Conservation (phyloP, 1,140 invertebrate species). For the Atta colombica region DNA sequence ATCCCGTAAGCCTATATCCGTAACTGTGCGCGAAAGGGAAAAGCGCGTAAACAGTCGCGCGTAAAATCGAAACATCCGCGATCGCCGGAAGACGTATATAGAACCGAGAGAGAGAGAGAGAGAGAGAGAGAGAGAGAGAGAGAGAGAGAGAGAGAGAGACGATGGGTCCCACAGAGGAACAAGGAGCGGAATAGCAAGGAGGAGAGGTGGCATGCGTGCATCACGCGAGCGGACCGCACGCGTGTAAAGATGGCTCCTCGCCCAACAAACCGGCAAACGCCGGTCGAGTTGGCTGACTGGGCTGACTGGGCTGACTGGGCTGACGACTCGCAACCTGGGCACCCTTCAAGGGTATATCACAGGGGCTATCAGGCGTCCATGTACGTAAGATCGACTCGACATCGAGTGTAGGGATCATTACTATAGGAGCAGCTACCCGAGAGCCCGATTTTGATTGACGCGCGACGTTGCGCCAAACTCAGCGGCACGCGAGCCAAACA, state of each 20-base stretch:
- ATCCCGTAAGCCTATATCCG: constrained; percentile 58
- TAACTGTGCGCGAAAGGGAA: constrained; percentile 36
- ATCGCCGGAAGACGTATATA: constrained; percentile 26
- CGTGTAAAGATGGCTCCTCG: constrained; percentile 82
- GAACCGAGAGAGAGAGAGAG: background rate
- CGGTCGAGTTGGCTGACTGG: constrained; percentile 59
- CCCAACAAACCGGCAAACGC: constrained; percentile 66
- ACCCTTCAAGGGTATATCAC: constrained; percentile 75
- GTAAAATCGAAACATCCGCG: constrained; percentile 17
- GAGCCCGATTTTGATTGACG: constrained; percentile 82
- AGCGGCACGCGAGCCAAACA: constrained; percentile 83
- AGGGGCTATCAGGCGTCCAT: constrained; percentile 76
- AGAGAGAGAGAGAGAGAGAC: constrained; percentile 1
- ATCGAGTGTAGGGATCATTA: constrained; percentile 79
- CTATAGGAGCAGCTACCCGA: constrained; percentile 63
- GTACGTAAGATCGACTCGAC: constrained; percentile 77
- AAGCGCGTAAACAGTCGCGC: constrained; percentile 57
- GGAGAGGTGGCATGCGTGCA: constrained; percentile 77
- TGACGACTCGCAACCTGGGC: constrained; percentile 59
- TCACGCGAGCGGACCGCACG: constrained; percentile 83
- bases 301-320: constrained; percentile 69
- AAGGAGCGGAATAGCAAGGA: constrained; percentile 50
- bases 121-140: background rate
- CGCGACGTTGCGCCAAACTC: constrained; percentile 83
- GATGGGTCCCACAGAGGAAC: constrained; percentile 1